These are phyloP conservation scores for Meloidogyne floridensis DNA, from an alignment of 1,140 invertebrate genomes.

Conservation along the genomic window DNA sequence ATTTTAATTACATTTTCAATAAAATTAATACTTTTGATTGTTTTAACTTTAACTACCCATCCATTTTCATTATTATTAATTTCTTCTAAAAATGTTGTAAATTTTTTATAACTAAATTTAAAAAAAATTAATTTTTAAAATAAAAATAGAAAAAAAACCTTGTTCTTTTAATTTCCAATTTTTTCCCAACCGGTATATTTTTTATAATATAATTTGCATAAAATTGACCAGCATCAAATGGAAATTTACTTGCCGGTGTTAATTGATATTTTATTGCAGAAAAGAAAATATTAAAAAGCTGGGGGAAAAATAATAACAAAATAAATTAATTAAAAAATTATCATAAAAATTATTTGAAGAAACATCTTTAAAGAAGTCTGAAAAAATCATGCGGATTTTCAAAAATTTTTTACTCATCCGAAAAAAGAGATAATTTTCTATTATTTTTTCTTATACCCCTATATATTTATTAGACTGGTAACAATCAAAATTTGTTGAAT, in stretches of 20 bases:
- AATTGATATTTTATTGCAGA: conserved; percentile 32
- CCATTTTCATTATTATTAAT: conserved; percentile 32
- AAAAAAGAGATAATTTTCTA: not conserved
- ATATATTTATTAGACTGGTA: no score
- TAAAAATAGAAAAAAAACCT: conserved; percentile 3
- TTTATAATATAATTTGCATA: conserved; percentile 48
- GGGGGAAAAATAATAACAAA: not conserved
- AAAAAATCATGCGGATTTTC: no score
- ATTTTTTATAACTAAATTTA: conserved; percentile 45
- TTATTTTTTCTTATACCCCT: no score
- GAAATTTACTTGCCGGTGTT: conserved; percentile 29
- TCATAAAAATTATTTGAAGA: no score
- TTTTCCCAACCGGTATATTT: conserved; percentile 35
- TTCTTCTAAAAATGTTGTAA: conserved; percentile 43
- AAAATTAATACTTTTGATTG: conserved; percentile 49
- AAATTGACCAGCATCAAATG: conserved; percentile 53
- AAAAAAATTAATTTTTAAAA: not conserved
- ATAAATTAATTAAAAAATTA: no score
- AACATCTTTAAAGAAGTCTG: no score
- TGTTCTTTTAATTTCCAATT: conserved; percentile 51
- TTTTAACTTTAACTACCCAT: conserved; percentile 45
- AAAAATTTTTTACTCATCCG: no score
- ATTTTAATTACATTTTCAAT: conserved; percentile 42
- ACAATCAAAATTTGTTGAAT: not conserved
- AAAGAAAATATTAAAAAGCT: conserved; percentile 41